Base-by-base conservation (phyloP, 2,797 vertebrate species). In the Hippocampus kuda region DNA sequence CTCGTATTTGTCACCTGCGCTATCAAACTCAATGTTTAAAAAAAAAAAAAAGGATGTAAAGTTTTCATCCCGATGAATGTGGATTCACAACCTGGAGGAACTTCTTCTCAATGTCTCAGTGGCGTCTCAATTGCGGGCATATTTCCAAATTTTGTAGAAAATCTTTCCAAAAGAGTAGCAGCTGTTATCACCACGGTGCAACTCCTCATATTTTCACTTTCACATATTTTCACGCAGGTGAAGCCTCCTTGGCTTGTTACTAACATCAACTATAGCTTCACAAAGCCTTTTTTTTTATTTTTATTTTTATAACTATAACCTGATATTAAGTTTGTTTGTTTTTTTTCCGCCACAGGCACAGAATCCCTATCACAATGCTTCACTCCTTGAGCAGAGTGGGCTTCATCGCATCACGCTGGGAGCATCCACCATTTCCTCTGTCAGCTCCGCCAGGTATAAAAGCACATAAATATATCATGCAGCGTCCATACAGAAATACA, bases 351-450 rank as follows among this genome's bases (percentile, higher is more conserved):
- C 12, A 24, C 79, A 99, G 97, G 92, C 92, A 66, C 94, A 96
- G 48, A 95, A 83, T 0, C 91, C 94, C 11, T 98, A 96, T 83
- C 98, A 98, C 83, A 96, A 96, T 61, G 92, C 96, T 0, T 96
- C 97, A 0, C 90, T 98, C 72, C 91, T 98, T 77, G 97, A 99
- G 84, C 97, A 99, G 90, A 98, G 97, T 0, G 96, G 96, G 53
- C 92, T 98, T 61, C 98, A 99, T 79, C 94, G 95, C 68, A 98
- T 99, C 90, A 99, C 96, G 10, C 88, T 99, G 66, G 97, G 97
- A 15, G 94, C 94, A 56, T 99, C 97, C 79, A 99, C 96, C 0
- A 87, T 99, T 84, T 99, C 97, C 1, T 99, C 97, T 0, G 97
- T 99, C 88, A 99, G 97, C 93, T 99, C 95, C 0, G 94, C 94